phyloP scores from a whole-genome alignment of 1,140 invertebrate species.

The Pseudobourletiella spinata region DNA sequence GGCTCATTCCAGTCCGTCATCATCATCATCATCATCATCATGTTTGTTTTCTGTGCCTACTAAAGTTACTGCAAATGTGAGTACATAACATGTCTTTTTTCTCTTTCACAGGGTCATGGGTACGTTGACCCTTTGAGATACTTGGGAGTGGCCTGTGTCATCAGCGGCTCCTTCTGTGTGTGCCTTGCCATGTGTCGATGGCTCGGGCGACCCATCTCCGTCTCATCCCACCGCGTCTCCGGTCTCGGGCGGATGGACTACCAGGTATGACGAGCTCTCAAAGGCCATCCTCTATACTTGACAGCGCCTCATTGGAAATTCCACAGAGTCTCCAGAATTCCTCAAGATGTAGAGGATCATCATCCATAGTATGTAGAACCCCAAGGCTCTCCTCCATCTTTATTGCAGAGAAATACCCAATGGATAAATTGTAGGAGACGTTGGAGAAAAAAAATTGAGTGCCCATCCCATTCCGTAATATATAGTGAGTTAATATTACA shows the following conservation, averaged over 20 bases:
- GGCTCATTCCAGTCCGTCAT: neutral
- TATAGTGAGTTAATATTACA: no score
- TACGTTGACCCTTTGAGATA: constrained; percentile 60
- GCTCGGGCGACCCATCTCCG: constrained; percentile 53
- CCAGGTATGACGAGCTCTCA: neutral
- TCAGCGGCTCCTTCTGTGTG: constrained; percentile 60
- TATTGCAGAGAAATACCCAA: no score
- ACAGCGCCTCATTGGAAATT: no score
- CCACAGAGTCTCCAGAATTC: no score
- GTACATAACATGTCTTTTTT: neutral
- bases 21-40: neutral
- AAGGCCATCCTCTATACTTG: no score
- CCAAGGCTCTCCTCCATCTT: no score
- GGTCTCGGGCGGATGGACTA: neutral
- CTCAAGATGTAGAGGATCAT: no score
- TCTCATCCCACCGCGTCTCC: constrained; percentile 23
- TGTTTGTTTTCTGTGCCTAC: neutral
- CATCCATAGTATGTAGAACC: no score
- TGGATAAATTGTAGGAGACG: no score
- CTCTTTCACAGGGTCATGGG: constrained; percentile 36
- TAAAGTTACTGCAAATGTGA: neutral
- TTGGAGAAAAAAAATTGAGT: no score
- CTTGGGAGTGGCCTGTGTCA: constrained; percentile 62
- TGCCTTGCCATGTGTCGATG: constrained; percentile 57
- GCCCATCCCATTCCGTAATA: no score